Evolutionary conservation across 2,113 vertebrate genomes (phyloP).

Genomic region (Geococcyx californianus): DNA sequence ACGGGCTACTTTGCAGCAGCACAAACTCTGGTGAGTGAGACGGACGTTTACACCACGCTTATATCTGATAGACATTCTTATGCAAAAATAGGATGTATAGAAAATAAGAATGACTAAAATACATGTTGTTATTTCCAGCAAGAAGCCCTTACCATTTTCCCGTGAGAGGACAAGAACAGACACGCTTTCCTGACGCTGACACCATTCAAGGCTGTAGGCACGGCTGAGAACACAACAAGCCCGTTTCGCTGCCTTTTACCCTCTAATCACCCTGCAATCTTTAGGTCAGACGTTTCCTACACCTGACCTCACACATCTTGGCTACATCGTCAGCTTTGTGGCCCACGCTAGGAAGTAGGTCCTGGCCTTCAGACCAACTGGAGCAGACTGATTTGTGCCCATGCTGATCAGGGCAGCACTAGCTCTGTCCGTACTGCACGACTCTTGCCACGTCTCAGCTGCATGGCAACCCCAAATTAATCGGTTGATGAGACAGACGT

Average conservation of each 20-base stretch:
- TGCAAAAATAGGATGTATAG: not conserved
- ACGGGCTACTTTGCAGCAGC: not conserved
- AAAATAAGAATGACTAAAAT: not conserved
- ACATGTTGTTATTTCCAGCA: not conserved
- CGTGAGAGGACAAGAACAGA: not conserved
- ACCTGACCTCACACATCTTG: not conserved
- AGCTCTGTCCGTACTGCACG: not conserved
- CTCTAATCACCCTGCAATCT: not conserved
- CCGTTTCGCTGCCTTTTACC: not conserved
- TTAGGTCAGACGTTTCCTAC: not conserved
- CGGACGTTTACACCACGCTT: not conserved
- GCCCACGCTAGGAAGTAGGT: not conserved
- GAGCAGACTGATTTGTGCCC: not conserved
- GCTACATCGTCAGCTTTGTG: not conserved
- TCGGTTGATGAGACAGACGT: not conserved
- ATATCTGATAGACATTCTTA: not conserved
- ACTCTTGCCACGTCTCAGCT: not conserved
- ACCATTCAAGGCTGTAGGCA: not conserved
- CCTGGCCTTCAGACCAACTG: not conserved
- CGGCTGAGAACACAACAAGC: not conserved
- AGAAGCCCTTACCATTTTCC: not conserved
- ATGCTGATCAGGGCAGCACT: not conserved
- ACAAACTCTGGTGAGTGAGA: not conserved
- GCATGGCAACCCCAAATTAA: not conserved
- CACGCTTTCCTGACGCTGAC: not conserved